A percentile compares a stretch with the other conserved stretches of the same genome.
Conservation (phyloP, 1,140 invertebrate genomes). For the Anadara kagoshimensis region DNA sequence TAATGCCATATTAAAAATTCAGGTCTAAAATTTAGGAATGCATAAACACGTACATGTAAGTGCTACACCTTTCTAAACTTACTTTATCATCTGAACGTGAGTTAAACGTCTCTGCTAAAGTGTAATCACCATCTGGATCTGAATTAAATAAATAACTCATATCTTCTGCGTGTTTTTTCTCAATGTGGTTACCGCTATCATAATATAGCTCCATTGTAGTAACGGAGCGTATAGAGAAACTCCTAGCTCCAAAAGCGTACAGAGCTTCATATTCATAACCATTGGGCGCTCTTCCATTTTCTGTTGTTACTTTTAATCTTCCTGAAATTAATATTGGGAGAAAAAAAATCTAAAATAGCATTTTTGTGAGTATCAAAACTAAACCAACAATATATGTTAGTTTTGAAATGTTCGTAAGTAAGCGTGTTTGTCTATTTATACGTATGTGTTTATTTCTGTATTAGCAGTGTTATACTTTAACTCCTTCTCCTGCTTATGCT, state of each 20-base stretch:
- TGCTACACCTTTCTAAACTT: too few relatives aligned
- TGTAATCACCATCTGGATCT: neutral
- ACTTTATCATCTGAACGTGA: constrained; percentile 30
- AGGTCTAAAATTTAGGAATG: too few relatives aligned
- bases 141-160: constrained; percentile 14
- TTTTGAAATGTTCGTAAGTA: too few relatives aligned
- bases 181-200: constrained; percentile 29
- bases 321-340: constrained; percentile 22
- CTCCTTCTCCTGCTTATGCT: too few relatives aligned
- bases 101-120: constrained; percentile 10
- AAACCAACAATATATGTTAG: too few relatives aligned
- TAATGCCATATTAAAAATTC: too few relatives aligned
- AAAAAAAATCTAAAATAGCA: too few relatives aligned
- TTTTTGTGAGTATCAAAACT: too few relatives aligned
- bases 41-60: too few relatives aligned
- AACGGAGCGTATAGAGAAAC: constrained; percentile 24
- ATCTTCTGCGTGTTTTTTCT: neutral
- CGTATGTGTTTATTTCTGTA: too few relatives aligned
- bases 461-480: too few relatives aligned
- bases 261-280: constrained; percentile 10
- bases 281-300: neutral
- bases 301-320: constrained; percentile 14
- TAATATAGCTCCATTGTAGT: constrained; percentile 28
- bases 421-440: too few relatives aligned
- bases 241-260: constrained; percentile 26